Percentiles rank a stretch among this genome's conserved stretches.
These are phyloP conservation scores for Noctua pronuba DNA, from an alignment of 2,888 invertebrate species.

Conservation along the genomic window DNA sequence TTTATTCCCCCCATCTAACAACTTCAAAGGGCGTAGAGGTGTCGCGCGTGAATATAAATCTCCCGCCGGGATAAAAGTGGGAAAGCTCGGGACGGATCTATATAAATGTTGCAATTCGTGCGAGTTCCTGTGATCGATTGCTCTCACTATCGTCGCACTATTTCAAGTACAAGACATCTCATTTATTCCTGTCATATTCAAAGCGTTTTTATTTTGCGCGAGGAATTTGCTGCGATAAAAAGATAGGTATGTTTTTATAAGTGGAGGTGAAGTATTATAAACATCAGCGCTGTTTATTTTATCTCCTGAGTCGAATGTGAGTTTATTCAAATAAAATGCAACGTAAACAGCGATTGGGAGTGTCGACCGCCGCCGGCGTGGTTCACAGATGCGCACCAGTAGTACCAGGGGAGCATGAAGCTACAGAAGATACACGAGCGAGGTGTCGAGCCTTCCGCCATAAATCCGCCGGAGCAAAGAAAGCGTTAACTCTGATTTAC, in stretches of 20 bases:
- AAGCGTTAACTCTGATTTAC: slow-evolving; percentile 87
- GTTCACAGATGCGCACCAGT: slow-evolving; percentile 68
- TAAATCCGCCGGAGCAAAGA: slow-evolving; percentile 84
- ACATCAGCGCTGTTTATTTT: slow-evolving; percentile 72
- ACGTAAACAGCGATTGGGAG: slow-evolving; percentile 63
- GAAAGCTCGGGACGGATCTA: slow-evolving; percentile 81
- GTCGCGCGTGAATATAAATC: slow-evolving; percentile 87
- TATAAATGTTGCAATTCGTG: slow-evolving; percentile 87
- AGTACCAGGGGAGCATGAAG: slow-evolving; percentile 77
- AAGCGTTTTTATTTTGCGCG: slow-evolving; percentile 77
- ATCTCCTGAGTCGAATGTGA: slow-evolving; percentile 65
- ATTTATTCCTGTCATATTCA: slow-evolving; percentile 86
- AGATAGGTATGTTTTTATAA: slow-evolving; percentile 73
- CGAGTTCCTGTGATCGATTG: slow-evolving; percentile 84
- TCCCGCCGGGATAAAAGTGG: slow-evolving; percentile 82
- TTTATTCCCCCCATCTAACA: slow-evolving; percentile 84
- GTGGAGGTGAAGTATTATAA: slow-evolving; percentile 73
- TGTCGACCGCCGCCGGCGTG: slow-evolving; percentile 56
- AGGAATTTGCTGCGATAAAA: slow-evolving; percentile 75
- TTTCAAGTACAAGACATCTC: slow-evolving; percentile 85
- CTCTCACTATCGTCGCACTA: slow-evolving; percentile 82
- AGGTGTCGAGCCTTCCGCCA: slow-evolving; percentile 77
- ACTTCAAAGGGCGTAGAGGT: slow-evolving; percentile 88
- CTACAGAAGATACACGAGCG: slow-evolving; percentile 76
- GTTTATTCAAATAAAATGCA: slow-evolving; percentile 72